These are phyloP conservation scores for Agraylea sexmaculata DNA, from an alignment of 1,140 invertebrate genomes.

Conservation along the genomic window DNA sequence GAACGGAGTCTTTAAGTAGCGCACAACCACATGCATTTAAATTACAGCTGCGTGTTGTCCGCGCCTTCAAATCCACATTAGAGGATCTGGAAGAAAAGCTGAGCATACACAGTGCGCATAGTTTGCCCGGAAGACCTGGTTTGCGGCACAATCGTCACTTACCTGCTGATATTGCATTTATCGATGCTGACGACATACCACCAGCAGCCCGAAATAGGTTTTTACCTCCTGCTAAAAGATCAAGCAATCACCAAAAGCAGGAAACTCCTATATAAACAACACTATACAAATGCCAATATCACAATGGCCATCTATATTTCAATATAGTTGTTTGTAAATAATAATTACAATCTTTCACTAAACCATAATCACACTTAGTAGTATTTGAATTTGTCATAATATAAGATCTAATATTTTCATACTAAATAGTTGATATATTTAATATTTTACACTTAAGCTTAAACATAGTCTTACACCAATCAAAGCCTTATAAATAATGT, in stretches of 20 bases:
- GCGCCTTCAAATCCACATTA: slow-evolving; percentile 98
- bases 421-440: no score
- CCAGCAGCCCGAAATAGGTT: slow-evolving; percentile 38
- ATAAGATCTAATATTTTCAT: no score
- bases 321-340: background rate
- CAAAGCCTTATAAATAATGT: no score
- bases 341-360: no score
- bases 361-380: no score
- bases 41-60: slow-evolving; percentile 99
- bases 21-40: no score
- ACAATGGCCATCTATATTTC: background rate
- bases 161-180: slow-evolving; percentile 80
- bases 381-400: no score
- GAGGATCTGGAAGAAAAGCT: slow-evolving; percentile 98
- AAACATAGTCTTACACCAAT: no score
- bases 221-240: slow-evolving; percentile 29
- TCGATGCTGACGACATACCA: slow-evolving; percentile 73
- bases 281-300: background rate
- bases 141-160: slow-evolving; percentile 67
- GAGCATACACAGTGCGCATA: slow-evolving; percentile 94
- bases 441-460: no score
- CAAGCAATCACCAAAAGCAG: slow-evolving; percentile 27
- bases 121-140: slow-evolving; percentile 77
- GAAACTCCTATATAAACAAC: slow-evolving; percentile 25
- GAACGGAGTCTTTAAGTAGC: no score